Evolutionary conservation across 1,140 invertebrate genomes (phyloP), one percentile per base, ranked within the genome.

Genomic region (Lepidotrigona ventralis): DNA sequence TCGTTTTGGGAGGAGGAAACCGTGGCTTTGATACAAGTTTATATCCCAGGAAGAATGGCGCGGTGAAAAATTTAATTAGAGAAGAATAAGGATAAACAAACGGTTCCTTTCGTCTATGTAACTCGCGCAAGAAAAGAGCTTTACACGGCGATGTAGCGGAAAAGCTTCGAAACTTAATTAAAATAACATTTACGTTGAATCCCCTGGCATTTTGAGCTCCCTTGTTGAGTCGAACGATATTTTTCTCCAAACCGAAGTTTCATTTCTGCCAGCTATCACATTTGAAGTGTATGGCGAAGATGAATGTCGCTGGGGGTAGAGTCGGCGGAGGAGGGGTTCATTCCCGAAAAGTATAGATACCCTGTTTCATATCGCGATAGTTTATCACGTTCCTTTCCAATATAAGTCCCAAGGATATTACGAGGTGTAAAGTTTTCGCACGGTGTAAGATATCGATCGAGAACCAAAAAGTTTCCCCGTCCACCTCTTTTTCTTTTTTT

Each of bases 331-430:
- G 68, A 9, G n/a, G 23, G 39, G 39, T n/a, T 70, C n/a, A 46
- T 70, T 23, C 29, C 0, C 11, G 23, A 33, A 70, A 23, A 70
- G 26, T 66, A 29, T 11, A 23, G 23, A 23, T 15, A 46, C 9
- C 29, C 66, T 68, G 23, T 71, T 70, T 70, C 39, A 51, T n/a
- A 46, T 46, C 29, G 23, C 39, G 68, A n/a, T 70, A 46, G 11
- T 69, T 39, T 69, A 69, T 69, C 66, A 23, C 33, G 66, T 39
- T 69, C 23, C 39, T 46, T 51, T 71, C 53, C 39, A 53, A 71
- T 51, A 51, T 26, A 71, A 51, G 39, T 71, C 46, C 26, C 14
- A 15, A 17, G 39, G 53, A 71, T 71, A 26, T 71, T 26, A 26
- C 5, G 21, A 33, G 68, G 21, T 26, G 23, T 26, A 53, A 71